These are phyloP conservation scores for Phrynosoma platyrhinos DNA, from an alignment of 2,113 vertebrate species.

Conservation along the genomic window DNA sequence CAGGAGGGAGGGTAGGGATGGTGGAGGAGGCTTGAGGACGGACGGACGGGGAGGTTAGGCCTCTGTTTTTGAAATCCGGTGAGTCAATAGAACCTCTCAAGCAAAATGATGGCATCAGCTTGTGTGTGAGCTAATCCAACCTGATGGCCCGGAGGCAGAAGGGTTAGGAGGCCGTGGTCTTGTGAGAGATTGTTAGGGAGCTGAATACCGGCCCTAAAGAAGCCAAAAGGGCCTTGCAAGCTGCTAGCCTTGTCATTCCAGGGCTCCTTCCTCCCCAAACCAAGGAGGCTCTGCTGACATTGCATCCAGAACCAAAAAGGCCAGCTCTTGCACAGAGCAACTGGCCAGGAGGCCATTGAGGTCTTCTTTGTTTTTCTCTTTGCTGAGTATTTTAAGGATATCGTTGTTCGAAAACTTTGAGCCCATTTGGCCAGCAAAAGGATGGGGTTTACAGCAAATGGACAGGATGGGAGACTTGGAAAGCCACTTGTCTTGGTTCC, in stretches of 20 bases:
- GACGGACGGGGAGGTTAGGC: not conserved
- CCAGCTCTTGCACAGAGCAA: not conserved
- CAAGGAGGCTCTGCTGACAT: constrained; percentile 32
- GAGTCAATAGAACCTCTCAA: constrained; percentile 85
- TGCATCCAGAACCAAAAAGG: not conserved
- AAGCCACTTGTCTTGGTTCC: not conserved
- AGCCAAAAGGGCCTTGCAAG: constrained; percentile 38
- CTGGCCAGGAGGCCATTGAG: not conserved
- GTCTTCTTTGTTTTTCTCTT: no score
- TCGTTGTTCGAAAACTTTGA: not conserved
- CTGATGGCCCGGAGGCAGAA: constrained; percentile 86
- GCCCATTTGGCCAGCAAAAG: not conserved
- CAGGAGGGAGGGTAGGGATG: constrained; percentile 64
- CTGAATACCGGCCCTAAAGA: constrained; percentile 82
- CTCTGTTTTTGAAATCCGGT: constrained; percentile 79
- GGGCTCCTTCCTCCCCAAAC: constrained; percentile 51
- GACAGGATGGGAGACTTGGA: no score
- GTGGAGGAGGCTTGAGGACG: not conserved
- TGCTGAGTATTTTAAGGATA: not conserved
- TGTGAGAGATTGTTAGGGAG: constrained; percentile 88
- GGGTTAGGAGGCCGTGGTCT: constrained; percentile 84
- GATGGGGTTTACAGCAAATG: no score
- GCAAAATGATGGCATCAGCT: constrained; percentile 91
- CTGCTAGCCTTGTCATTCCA: constrained; percentile 47
- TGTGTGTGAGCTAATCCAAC: constrained; percentile 86